Conservation (phyloP, 2,888 invertebrate species). For the Cepaea hortensis region DNA sequence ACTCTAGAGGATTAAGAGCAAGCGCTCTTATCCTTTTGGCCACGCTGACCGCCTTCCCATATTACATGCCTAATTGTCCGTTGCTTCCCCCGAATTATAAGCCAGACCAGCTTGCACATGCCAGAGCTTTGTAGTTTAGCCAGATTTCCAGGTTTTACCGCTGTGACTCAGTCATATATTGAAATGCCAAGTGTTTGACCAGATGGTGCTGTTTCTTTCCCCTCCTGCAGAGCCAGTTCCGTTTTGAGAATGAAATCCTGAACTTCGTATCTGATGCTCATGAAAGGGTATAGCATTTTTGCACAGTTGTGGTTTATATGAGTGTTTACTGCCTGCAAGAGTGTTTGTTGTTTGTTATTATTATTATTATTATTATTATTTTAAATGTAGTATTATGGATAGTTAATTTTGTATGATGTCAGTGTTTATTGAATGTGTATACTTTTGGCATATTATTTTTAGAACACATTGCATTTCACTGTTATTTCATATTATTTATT, state of each 20-base stretch:
- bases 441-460: too few species aligned
- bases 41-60: too few species aligned
- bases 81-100: too few species aligned
- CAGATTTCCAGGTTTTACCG: too few species aligned
- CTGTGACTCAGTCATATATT: not conserved
- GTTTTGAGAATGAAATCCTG: slow-evolving; percentile 97
- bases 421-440: not conserved
- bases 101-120: too few species aligned
- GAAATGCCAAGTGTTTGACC: not conserved
- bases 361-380: not conserved
- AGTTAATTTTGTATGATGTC: not conserved
- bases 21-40: too few species aligned
- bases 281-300: slow-evolving; percentile 46
- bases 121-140: too few species aligned
- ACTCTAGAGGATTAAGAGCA: too few species aligned
- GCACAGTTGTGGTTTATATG: slow-evolving; percentile 19
- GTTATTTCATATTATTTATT: not conserved
- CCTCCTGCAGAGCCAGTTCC: slow-evolving; percentile 93
- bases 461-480: not conserved
- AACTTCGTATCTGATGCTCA: slow-evolving; percentile 48
- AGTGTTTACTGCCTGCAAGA: not conserved
- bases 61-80: too few species aligned
- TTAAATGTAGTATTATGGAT: not conserved
- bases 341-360: not conserved
- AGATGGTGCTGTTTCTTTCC: slow-evolving; percentile 17